These are phyloP conservation scores for Neolamprologus falcicula DNA, from an alignment of 2,113 vertebrate genomes.

Conservation along the genomic window DNA sequence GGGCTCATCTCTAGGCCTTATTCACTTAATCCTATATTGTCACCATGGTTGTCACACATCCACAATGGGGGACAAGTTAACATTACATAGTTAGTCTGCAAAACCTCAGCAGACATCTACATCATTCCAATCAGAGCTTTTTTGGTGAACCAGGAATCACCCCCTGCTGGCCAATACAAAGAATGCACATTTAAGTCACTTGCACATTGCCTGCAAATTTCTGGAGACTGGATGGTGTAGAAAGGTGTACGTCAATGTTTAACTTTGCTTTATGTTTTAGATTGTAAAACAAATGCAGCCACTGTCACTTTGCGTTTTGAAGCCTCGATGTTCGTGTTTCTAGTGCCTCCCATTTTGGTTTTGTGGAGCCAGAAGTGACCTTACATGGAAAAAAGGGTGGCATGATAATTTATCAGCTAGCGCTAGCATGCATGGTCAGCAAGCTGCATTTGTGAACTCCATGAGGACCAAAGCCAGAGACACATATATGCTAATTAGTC, in stretches of 20 bases:
- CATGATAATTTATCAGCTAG: not conserved
- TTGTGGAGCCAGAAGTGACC: not conserved
- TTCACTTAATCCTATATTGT: not conserved
- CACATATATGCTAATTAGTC: not conserved
- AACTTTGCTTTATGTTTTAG: not conserved
- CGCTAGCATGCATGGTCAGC: not conserved
- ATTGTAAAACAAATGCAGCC: not conserved
- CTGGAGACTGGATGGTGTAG: not conserved
- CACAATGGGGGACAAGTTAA: not conserved
- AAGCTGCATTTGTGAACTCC: not conserved
- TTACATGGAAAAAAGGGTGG: not conserved
- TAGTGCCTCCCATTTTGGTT: not conserved
- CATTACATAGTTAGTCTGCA: not conserved
- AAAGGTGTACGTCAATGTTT: not conserved
- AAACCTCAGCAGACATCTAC: not conserved
- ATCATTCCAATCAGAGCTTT: not conserved
- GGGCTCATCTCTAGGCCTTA: not conserved
- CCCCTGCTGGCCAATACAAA: not conserved
- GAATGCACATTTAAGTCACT: not conserved
- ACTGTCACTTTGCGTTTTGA: not conserved
- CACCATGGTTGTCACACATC: not conserved
- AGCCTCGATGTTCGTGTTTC: not conserved
- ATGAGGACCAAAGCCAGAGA: not conserved
- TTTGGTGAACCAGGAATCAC: not conserved
- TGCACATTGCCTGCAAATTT: not conserved